These are phyloP conservation scores for Coenonympha arcania DNA, from an alignment of 2,888 invertebrate genomes.

Conservation along the genomic window DNA sequence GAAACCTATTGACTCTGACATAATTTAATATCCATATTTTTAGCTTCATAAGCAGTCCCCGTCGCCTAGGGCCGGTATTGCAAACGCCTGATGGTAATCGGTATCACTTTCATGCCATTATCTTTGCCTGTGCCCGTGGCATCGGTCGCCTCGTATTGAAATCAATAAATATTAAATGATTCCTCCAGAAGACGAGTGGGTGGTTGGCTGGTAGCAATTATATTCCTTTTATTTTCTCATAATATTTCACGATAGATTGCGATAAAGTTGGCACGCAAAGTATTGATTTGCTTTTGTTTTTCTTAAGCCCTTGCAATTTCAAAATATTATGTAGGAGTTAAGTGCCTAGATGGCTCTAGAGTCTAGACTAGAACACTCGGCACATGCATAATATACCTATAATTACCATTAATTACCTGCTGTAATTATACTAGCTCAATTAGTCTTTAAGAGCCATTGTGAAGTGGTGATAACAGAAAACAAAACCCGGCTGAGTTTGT, in stretches of 20 bases:
- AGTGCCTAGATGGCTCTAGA: too few species aligned
- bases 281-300: neutral
- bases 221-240: slow-evolving; percentile 7
- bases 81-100: slow-evolving; percentile 12
- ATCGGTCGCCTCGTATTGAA: slow-evolving; percentile 4
- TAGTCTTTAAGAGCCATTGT: too few species aligned
- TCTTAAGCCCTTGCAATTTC: too few species aligned
- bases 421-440: too few species aligned
- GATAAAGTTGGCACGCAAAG: slow-evolving; percentile 4
- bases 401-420: too few species aligned
- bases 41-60: neutral
- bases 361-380: too few species aligned
- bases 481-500: too few species aligned
- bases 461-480: too few species aligned
- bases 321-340: neutral
- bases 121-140: slow-evolving; percentile 8
- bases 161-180: slow-evolving; percentile 11
- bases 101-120: slow-evolving; percentile 13
- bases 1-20: neutral
- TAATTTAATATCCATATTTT: slow-evolving; percentile 1
- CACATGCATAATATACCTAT: too few species aligned
- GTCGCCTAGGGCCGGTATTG: slow-evolving; percentile 4
- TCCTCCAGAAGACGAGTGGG: neutral
- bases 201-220: slow-evolving; percentile 10
- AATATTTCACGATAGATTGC: slow-evolving; percentile 5